A percentile compares a stretch with the other conserved stretches of the same genome.
Evolutionary conservation across 2,113 vertebrate genomes (phyloP).

Genomic region (Cephalopterus ornatus): DNA sequence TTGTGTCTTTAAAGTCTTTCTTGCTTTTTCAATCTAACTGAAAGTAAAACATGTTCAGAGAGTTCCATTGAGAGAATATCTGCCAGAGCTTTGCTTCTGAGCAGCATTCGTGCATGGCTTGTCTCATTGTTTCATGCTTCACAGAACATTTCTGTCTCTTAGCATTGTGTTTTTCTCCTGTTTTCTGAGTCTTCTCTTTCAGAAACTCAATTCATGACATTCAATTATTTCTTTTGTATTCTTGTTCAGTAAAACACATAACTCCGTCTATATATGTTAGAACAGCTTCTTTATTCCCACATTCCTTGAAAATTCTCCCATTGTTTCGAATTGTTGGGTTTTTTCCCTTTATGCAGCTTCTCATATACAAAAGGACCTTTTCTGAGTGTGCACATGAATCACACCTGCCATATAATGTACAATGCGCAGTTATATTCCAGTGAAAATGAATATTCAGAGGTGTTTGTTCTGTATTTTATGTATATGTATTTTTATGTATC

Average conservation of each 20-base stretch:
- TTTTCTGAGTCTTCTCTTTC: neutral
- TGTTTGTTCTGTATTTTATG: neutral
- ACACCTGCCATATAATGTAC: neutral
- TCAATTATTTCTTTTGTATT: neutral
- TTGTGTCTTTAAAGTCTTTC: neutral
- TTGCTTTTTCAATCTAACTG: neutral
- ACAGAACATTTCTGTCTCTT: neutral
- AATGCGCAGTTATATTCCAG: neutral
- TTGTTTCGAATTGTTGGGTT: neutral
- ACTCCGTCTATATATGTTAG: neutral
- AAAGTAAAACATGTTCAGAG: neutral
- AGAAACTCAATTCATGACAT: neutral
- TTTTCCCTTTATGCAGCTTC: neutral
- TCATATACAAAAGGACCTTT: neutral
- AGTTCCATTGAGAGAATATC: neutral
- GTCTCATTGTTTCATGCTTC: neutral
- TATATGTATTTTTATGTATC: neutral
- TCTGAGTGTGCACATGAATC: neutral
- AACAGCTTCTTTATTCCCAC: neutral
- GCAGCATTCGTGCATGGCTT: neutral
- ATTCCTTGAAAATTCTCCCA: neutral
- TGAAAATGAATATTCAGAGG: neutral
- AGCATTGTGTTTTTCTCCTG: neutral
- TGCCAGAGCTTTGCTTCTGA: neutral
- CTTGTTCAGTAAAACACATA: neutral